Conservation (phyloP, 2,113 vertebrate species). For the Malurus elegans region DNA sequence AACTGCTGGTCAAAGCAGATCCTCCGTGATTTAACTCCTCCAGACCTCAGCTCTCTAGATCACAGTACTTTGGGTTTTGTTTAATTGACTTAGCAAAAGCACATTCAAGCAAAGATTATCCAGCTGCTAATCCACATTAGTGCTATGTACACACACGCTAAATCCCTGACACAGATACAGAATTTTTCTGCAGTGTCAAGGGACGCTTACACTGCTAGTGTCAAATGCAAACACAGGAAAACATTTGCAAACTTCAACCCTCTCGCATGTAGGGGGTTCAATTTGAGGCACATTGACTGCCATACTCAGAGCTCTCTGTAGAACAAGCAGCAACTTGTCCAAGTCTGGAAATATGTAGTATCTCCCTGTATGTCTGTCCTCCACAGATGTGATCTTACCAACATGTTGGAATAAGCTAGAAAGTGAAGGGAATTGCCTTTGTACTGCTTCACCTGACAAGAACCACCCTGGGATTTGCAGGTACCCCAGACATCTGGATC, state of each 20-base stretch:
- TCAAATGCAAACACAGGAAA: neutral
- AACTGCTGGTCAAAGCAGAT: neutral
- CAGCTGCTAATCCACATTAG: slow-evolving; percentile 12
- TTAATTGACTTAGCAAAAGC: slow-evolving; percentile 53
- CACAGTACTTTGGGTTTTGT: neutral
- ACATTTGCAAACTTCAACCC: neutral
- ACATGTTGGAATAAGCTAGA: neutral
- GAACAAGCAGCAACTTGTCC: neutral
- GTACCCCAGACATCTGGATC: neutral
- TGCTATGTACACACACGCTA: neutral
- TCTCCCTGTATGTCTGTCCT: neutral
- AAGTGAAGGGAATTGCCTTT: neutral
- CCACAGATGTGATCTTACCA: neutral
- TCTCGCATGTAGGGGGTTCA: fast-evolving
- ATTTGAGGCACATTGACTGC: neutral
- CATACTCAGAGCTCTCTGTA: neutral
- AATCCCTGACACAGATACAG: neutral
- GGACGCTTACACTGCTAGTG: neutral
- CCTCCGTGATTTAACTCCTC: neutral
- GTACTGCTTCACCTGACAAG: neutral
- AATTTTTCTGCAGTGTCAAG: neutral
- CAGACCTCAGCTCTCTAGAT: neutral
- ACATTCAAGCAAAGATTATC: slow-evolving; percentile 43
- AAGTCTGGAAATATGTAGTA: neutral
- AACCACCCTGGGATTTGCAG: neutral